A percentile compares a stretch with the other conserved stretches of the same genome.
phyloP scores from a whole-genome alignment of 2,113 vertebrate species.

The Synodontis membranacea region DNA sequence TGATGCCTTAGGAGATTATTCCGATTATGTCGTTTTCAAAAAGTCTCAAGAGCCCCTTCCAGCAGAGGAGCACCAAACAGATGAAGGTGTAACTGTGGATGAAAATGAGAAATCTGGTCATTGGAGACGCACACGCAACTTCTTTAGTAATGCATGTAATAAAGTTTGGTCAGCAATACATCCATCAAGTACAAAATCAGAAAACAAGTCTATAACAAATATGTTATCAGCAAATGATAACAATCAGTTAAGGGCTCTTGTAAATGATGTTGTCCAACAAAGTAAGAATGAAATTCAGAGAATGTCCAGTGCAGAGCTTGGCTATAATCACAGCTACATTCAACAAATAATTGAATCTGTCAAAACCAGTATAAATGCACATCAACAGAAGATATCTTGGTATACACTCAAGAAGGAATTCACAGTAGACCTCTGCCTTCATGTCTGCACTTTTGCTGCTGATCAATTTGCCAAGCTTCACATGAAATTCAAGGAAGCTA shows the following conservation, averaged over 20 bases:
- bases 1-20: conserved; percentile 12
- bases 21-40: background rate
- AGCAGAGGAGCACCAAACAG: background rate
- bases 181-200: background rate
- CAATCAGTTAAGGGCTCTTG: background rate
- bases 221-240: conserved; percentile 1
- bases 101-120: background rate
- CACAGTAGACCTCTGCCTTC: conserved; percentile 38
- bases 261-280: background rate
- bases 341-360: conserved; percentile 64
- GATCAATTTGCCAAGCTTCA: background rate
- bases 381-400: background rate
- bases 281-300: background rate
- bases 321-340: conserved; percentile 43
- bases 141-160: background rate
- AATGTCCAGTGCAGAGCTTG: conserved; percentile 18
- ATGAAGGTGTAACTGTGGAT: background rate
- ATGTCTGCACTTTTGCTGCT: conserved; percentile 24
- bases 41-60: background rate
- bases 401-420: conserved; percentile 52
- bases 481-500: conserved; percentile 35
- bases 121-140: background rate
- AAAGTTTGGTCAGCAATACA: background rate
- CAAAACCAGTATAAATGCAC: background rate
- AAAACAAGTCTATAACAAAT: background rate